A percentile compares a stretch with the other conserved stretches of the same genome.
phyloP scores from a whole-genome alignment of 53 echinoderm and acorn worm species.

The Crossaster papposus region DNA sequence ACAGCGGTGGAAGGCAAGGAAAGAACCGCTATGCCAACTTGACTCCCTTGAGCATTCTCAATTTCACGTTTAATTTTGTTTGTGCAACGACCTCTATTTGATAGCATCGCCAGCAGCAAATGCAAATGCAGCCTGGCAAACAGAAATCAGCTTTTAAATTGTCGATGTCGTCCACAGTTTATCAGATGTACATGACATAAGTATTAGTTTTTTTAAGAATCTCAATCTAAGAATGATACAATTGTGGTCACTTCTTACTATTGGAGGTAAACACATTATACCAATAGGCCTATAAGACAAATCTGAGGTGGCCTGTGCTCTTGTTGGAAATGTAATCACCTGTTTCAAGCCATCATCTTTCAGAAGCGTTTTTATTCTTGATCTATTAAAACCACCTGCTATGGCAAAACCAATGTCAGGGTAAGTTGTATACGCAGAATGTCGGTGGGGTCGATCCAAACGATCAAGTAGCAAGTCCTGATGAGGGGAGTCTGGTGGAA shows the following conservation, averaged over 20 bases:
- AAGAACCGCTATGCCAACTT: no score
- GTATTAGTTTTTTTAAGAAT: slow-evolving; percentile 44
- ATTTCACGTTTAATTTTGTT: slow-evolving; percentile 36
- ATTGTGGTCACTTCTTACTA: slow-evolving; percentile 49
- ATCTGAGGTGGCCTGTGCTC: slow-evolving; percentile 45
- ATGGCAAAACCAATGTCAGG: no score
- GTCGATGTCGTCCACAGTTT: slow-evolving; percentile 60
- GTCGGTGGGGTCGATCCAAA: no score
- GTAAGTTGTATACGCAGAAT: no score
- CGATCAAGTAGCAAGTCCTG: slow-evolving; percentile 32
- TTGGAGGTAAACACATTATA: no score
- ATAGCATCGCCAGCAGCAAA: slow-evolving; percentile 7
- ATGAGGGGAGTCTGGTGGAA: slow-evolving; percentile 35
- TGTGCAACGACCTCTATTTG: slow-evolving; percentile 24
- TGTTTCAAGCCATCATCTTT: not conserved
- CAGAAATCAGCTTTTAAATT: slow-evolving; percentile 24
- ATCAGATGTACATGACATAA: slow-evolving; percentile 35
- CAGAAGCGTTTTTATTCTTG: not conserved
- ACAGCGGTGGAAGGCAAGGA: no score
- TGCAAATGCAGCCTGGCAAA: slow-evolving; percentile 28
- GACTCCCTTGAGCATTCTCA: not conserved
- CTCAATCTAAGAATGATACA: slow-evolving; percentile 1
- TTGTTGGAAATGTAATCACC: slow-evolving; percentile 41
- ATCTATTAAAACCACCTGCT: no score
- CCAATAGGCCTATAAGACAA: slow-evolving; percentile 26